phyloP scores from a whole-genome alignment of 1,140 invertebrate genomes.

The Hypsibius dujardini region DNA sequence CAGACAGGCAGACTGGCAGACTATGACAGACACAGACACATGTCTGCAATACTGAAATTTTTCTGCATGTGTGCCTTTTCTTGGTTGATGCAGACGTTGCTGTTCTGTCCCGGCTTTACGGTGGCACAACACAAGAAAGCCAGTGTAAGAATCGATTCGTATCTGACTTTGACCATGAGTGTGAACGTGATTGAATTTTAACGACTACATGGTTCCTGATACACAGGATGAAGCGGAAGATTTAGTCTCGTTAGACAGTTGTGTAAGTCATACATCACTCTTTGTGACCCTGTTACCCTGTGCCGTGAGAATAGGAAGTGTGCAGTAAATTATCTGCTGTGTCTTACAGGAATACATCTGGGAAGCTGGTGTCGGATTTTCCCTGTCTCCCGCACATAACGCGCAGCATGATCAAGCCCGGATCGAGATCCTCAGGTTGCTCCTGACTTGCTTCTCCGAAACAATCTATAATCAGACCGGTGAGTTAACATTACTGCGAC shows the following conservation, averaged over 20 bases:
- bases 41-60: no score
- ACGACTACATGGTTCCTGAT: conserved; percentile 19
- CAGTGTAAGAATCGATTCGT: conserved; percentile 24
- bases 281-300: no score
- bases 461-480: conserved; percentile 82
- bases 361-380: conserved; percentile 97
- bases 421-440: conserved; percentile 76
- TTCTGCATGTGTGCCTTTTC: conserved; percentile 11
- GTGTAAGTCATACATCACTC: no score
- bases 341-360: conserved; percentile 99
- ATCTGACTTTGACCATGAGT: conserved; percentile 34
- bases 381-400: conserved; percentile 62
- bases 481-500: conserved; percentile 28
- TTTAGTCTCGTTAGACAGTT: conserved; percentile 82
- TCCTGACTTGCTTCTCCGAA: conserved; percentile 90
- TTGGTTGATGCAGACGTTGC: conserved; percentile 34
- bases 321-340: no score
- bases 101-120: conserved; percentile 98
- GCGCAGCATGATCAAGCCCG: conserved; percentile 65
- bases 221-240: conserved; percentile 81
- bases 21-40: no score
- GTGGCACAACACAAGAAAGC: conserved; percentile 40
- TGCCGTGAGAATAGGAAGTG: no score
- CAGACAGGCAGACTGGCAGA: no score
- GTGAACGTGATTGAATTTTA: conserved; percentile 20